Evolutionary conservation across 2,797 vertebrate species (phyloP), one percentile per base, ranked within the genome.

Genomic region (Tiaroga cobitis): DNA sequence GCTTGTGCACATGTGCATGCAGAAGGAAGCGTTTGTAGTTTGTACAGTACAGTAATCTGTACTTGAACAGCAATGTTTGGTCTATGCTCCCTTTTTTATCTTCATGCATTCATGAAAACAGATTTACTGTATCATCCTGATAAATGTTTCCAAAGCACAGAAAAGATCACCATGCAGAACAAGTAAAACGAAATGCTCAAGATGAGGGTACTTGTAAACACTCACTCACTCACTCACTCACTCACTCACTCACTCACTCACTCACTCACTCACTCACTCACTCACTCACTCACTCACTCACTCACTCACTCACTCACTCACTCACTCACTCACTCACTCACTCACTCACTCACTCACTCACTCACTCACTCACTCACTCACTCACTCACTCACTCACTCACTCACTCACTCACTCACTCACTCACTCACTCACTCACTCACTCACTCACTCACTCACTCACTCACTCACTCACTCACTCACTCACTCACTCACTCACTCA

Each of bases 1-100:
- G 61, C 26, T n/a, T 74, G 69, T 75, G 75, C 54, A 70, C 51
- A 68, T 43, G 51, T 41, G 49, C n/a, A n/a, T 41, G 46, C 21
- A 2, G 21, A 61, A 56, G 39, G 9, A 15, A 56, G 39, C 29
- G 4, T 18, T 4, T 21, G 34, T 49, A 49, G 46, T 49, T 49
- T 49, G 46, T 24, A 2, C 26, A 72, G 54, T 29, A n/a, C 13
- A 26, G 51, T 73, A 59, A 34, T 63, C 37, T 46, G 54, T 18
- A 43, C 5, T 59, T 72, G 49, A 56, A n/a, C n/a, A 59, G 37
- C 18, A 0, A 26, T 29, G 34, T 82, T 59, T 32, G 37, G 39
- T 16, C n/a, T 43, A 13, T 15, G 61, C 32, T 81, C 21, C 15
- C 26, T 34, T 16, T n/a, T n/a, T 15, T 9, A 6, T 8, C 21